Conservation (phyloP, 2,888 invertebrate genomes). For the Agrenia bidenticulata region DNA sequence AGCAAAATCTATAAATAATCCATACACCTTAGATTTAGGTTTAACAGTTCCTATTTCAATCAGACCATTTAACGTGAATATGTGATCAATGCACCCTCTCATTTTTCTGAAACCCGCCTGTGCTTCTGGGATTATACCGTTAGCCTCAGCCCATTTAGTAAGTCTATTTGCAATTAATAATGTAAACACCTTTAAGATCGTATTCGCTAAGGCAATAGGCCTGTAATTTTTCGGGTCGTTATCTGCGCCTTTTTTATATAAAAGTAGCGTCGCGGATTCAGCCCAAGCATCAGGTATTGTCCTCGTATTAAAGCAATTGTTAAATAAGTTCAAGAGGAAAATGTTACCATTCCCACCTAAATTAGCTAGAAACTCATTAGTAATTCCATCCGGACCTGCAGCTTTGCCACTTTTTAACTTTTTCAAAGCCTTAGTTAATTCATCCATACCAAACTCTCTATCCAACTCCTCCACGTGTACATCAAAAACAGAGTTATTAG, state of each 20-base stretch:
- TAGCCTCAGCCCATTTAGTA: constrained; percentile 39
- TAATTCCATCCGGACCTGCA: constrained; percentile 30
- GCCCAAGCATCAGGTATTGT: constrained; percentile 25
- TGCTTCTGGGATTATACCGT: constrained; percentile 47
- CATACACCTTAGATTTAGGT: constrained; percentile 37
- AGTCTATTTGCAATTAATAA: constrained; percentile 24
- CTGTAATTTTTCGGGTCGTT: constrained; percentile 34
- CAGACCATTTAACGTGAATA: constrained; percentile 45
- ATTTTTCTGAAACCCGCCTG: constrained; percentile 50
- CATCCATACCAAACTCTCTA: constrained; percentile 14
- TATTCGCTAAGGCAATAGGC: constrained; percentile 27
- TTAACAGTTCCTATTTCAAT: constrained; percentile 27
- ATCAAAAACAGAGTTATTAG: background rate
- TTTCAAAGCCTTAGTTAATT: constrained; percentile 22
- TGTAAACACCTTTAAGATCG: constrained; percentile 34
- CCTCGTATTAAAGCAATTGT: constrained; percentile 19
- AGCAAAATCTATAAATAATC: constrained; percentile 51
- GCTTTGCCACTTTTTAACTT: constrained; percentile 25
- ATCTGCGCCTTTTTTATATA: constrained; percentile 36
- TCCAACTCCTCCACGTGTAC: constrained; percentile 18
- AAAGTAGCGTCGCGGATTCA: constrained; percentile 15
- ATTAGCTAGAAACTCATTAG: constrained; percentile 39
- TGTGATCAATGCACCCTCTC: constrained; percentile 46
- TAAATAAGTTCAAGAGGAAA: constrained; percentile 19
- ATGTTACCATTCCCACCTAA: background rate